Base-by-base conservation (phyloP, 2,888 invertebrate species). In the Apotomis betuletana region DNA sequence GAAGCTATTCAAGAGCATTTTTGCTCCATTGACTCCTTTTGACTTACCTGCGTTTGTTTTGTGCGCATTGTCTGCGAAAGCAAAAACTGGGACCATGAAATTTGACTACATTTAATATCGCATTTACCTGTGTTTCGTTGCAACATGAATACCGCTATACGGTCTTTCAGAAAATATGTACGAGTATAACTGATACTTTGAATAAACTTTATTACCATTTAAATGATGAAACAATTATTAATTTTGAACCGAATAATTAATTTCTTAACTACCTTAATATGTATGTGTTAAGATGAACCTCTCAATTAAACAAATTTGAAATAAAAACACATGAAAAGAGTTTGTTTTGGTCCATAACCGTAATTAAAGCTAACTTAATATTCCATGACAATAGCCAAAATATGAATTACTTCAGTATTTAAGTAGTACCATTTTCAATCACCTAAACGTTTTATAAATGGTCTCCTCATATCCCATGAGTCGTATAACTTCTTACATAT, bases 401-500 rank as follows among this genome's bases (percentile, higher is more conserved):
- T 15, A 15, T 15, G 15, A 15, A 15, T 0, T 15, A 15, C 15
- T 15, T 15, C 15, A 15, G 15, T 15, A 15, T 15, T 15, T 1
- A 15, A 15, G 15, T 15, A 15, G 15, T 15, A 15, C 15, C 61
- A 4, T 10, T 46, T 44, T 3, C 6, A 46, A 13, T 13, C 13
- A 10, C 46, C 10, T 44, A 10, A 61, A 13, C 15, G 46, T 60
- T 6, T 13, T 44, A 27, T 44, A 52, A 64, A 51, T 64, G 51
- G 51, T 58, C 51, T 64, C 5, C 52, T 46, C 27, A 63, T 63
- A 49, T 88, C 91, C 90, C 91, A 63, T 80, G 91, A 86, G 91
- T 83, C 90, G 74, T 85, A 91, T 92, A 90, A 91, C 84, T 90
- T 90, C 86, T 81, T 88, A 88, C 88, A 83, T 86, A 78, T 80